A percentile compares a stretch with the other conserved stretches of the same genome.
Evolutionary conservation across 1,140 invertebrate species (phyloP).

Genomic region (Agrilus planipennis): DNA sequence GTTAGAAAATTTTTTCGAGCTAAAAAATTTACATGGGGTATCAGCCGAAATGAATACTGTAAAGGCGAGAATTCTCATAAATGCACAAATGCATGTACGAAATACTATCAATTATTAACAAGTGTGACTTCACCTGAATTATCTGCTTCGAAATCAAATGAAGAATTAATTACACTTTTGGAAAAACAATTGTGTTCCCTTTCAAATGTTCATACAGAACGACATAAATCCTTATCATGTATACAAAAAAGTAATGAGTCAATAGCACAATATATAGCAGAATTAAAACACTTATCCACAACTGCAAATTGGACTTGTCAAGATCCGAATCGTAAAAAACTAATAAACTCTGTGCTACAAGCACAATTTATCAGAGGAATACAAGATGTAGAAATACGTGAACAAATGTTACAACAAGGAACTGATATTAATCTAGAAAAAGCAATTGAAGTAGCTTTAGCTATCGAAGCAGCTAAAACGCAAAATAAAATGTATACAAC

Average conservation of each 20-base stretch:
- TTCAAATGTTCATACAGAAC: neutral
- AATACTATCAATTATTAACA: neutral
- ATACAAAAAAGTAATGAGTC: neutral
- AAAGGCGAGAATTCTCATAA: neutral
- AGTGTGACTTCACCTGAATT: neutral
- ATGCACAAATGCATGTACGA: neutral
- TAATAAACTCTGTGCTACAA: neutral
- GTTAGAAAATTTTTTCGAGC: constrained; percentile 4
- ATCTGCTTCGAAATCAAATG: neutral
- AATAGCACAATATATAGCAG: neutral
- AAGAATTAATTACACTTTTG: constrained; percentile 2
- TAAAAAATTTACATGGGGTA: neutral
- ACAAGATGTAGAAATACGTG: neutral
- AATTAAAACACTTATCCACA: neutral
- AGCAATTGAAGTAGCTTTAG: neutral
- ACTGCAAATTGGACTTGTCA: neutral
- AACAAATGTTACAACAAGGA: neutral
- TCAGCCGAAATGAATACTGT: neutral
- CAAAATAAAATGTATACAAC: no score
- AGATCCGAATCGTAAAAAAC: neutral
- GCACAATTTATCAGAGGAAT: neutral
- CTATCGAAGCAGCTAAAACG: neutral
- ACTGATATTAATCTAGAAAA: neutral
- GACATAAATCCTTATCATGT: neutral
- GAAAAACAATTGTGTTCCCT: neutral